These are phyloP conservation scores for Cepaea nemoralis DNA, from an alignment of 1,140 invertebrate genomes.

Conservation along the genomic window DNA sequence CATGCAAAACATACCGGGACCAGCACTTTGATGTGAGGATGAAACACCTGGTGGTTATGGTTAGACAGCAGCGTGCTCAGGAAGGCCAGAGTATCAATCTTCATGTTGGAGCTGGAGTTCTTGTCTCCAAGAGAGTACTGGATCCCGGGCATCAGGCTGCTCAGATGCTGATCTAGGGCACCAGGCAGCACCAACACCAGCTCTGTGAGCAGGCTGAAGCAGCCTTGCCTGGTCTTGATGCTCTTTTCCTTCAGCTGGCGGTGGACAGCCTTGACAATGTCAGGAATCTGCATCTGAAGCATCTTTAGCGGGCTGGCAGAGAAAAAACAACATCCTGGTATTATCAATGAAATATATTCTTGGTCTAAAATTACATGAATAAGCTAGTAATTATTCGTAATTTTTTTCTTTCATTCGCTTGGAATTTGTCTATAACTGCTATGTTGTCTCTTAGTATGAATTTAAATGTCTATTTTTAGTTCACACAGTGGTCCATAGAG, in stretches of 20 bases:
- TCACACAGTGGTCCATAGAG: no score
- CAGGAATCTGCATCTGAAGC: constrained; percentile 76
- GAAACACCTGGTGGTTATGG: constrained; percentile 84
- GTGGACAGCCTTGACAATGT: constrained; percentile 89
- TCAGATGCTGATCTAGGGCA: constrained; percentile 87
- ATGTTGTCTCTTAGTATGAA: no score
- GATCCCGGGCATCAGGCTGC: constrained; percentile 88
- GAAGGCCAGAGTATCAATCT: constrained; percentile 96
- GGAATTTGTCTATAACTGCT: no score
- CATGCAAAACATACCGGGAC: constrained; percentile 80
- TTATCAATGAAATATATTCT: no score
- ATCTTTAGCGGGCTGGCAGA: constrained; percentile 67
- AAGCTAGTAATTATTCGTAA: no score
- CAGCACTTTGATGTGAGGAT: constrained; percentile 85
- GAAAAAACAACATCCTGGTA: no score
- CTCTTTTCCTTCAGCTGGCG: constrained; percentile 93
- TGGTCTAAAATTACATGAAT: no score
- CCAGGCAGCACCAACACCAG: constrained; percentile 90
- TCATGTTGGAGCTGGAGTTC: constrained; percentile 96
- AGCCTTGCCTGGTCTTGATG: constrained; percentile 92
- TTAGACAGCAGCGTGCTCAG: constrained; percentile 87
- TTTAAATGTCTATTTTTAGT: no score
- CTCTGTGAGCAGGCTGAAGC: constrained; percentile 90
- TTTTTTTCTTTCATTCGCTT: no score
- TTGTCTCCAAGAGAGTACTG: constrained; percentile 93